Base-by-base conservation (phyloP, 2,888 invertebrate species). In the Leptinotarsa rubiginosa region DNA sequence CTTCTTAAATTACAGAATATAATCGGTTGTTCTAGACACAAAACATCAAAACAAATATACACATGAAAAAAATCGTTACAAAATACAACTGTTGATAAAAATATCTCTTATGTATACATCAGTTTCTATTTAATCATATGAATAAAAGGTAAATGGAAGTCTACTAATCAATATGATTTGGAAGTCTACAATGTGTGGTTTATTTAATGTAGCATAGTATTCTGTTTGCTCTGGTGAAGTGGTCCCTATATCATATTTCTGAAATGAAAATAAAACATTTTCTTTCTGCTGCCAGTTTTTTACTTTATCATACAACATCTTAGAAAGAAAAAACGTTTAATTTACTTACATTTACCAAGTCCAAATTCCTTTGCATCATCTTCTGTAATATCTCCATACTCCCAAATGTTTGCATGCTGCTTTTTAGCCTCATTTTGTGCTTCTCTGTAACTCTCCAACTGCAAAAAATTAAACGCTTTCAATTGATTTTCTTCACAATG, bases 341-440 rank as follows among this genome's bases (percentile, higher is more conserved):
- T 65, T 20, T 47, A 82, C 82, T 78, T 76, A 81, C 82, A 84
- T 75, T 83, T 83, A 22, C 85, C 85, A 81, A 88, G 84, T 65
- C 93, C 93, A 87, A 93, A 93, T 85, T 93, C 93, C 83, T 91
- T 91, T 65, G 95, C 96, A 87, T 97, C 97, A 84, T 97, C 97
- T 79, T 96, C 97, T 76, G 95, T 96, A 89, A 99, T 97, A 88
- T 99, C 99, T n/a, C 99, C 99, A 87, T 99, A 99, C 86, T 95
- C 94, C 99, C 99, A 99, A 84, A 99, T 94, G 88, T 95, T 96
- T 83, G 93, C 91, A 87, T 97, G 96, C 81, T 93, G 92, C 84
- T 92, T 93, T 89, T 95, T 95, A 25, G 98, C 98, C 79, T 92
- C 91, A 78, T 95, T 94, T 87, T 98, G 96, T 64, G 97, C 96